phyloP scores from a whole-genome alignment of 2,797 vertebrate species.

The Rhinoraja longicauda region DNA sequence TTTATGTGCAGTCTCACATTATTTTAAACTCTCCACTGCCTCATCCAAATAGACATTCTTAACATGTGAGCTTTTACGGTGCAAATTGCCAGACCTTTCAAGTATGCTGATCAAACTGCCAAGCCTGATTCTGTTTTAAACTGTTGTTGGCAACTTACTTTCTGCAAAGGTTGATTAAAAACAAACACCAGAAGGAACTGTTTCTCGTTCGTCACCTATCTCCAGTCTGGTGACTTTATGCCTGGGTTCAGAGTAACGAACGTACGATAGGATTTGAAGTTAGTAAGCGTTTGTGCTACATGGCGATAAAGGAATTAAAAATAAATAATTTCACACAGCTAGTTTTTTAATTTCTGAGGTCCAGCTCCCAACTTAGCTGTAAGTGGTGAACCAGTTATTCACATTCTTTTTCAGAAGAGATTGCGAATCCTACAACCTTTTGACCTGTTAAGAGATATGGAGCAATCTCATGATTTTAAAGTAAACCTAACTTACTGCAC shows the following conservation, averaged over 20 bases:
- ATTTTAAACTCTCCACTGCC: background rate
- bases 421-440: background rate
- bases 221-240: background rate
- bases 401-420: background rate
- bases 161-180: background rate
- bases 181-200: background rate
- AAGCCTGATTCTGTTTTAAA: background rate
- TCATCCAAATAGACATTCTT: conserved; percentile 23
- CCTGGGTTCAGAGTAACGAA: background rate
- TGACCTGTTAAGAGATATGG: background rate
- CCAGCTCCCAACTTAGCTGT: too few species aligned
- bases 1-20: background rate
- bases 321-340: background rate
- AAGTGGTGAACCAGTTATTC: background rate
- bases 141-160: background rate
- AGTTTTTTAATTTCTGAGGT: too few species aligned
- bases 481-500: background rate
- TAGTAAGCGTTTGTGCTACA: background rate
- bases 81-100: background rate
- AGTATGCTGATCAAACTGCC: background rate
- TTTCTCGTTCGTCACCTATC: background rate
- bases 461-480: background rate
- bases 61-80: background rate
- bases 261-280: background rate
- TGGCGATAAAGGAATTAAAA: background rate